Evolutionary conservation across 2,113 vertebrate species (phyloP).

Genomic region (Seriola quinqueradiata): DNA sequence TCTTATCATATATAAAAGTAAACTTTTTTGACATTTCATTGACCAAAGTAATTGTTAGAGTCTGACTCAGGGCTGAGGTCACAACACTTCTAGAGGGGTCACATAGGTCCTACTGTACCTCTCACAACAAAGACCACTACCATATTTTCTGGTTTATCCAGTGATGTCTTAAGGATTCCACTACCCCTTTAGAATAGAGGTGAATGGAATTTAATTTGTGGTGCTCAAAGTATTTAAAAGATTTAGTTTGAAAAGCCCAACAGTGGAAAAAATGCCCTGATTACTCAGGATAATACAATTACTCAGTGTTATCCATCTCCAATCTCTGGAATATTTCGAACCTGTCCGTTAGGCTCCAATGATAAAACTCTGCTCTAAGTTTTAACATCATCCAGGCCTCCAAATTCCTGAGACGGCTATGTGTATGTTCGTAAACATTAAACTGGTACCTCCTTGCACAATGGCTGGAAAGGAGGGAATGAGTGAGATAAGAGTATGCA

Average conservation of each 20-base stretch:
- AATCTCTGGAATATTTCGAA: slow-evolving; percentile 21
- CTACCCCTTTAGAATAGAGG: not conserved
- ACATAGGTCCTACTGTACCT: not conserved
- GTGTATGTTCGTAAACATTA: slow-evolving; percentile 42
- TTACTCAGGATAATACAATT: not conserved
- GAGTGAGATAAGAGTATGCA: slow-evolving; percentile 53
- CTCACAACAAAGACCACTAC: not conserved
- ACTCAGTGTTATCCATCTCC: not conserved
- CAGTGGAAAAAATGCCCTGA: not conserved
- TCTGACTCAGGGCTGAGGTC: too few relatives aligned
- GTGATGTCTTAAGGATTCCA: not conserved
- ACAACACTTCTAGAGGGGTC: not conserved
- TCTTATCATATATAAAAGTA: too few relatives aligned
- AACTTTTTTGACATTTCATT: too few relatives aligned
- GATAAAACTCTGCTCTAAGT: slow-evolving; percentile 18
- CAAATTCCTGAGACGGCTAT: not conserved
- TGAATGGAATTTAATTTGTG: not conserved
- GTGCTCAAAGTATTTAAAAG: not conserved
- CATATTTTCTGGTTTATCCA: not conserved
- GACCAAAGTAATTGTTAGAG: too few relatives aligned
- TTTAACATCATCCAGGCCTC: slow-evolving; percentile 26
- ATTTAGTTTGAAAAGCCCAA: not conserved
- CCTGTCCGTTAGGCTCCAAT: not conserved
- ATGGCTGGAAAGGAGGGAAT: slow-evolving; percentile 66
- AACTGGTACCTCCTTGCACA: slow-evolving; percentile 61